Evolutionary conservation across 1,140 invertebrate genomes (phyloP), one percentile per base, ranked within the genome.

Genomic region (Nebria ingens): DNA sequence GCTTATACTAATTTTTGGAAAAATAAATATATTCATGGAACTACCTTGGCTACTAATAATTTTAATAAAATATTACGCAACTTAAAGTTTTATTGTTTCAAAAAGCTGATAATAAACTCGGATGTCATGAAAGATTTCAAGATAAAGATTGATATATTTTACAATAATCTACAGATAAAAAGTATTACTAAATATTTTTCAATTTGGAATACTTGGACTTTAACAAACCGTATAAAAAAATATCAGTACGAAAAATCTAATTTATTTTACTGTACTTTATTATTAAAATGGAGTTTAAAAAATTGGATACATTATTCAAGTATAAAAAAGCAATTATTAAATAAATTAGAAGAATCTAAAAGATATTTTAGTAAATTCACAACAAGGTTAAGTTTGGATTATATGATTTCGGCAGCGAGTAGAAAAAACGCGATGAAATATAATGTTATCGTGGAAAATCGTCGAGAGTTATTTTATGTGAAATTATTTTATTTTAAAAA

Each of bases 401-500:
- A 59, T 15, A 56, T 62, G 17, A n/a, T 59, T 17, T 51, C 57
- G 42, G 29, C 52, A 12, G 59, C 54, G 38, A 38, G 56, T 49
- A 20, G 40, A 23, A 52, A 58, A 29, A 57, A 56, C n/a, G 54
- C 58, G 23, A 13, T 29, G 21, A 55, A 38, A 38, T 40, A 59
- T 20, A 29, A 40, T n/a, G 21, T 42, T 9, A 50, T 25, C 15
- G 34, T 52, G 19, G 29, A 52, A 52, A 34, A 52, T 29, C 34
- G 45, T 17, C 22, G 49, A 21, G 53, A 51, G 17, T 11, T 58
- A 21, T 57, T 63, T 20, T 55, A 61, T 52, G 22, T 64, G 21
- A 40, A 56, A 17, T 42, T 55, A 40, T 64, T 61, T 55, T 65
- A 63, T 57, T 52, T 58, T 29, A 56, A 55, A 20, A 58, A 57